These are phyloP conservation scores for Sturnira hondurensis DNA, from an alignment of 2,113 vertebrate genomes.

Conservation along the genomic window DNA sequence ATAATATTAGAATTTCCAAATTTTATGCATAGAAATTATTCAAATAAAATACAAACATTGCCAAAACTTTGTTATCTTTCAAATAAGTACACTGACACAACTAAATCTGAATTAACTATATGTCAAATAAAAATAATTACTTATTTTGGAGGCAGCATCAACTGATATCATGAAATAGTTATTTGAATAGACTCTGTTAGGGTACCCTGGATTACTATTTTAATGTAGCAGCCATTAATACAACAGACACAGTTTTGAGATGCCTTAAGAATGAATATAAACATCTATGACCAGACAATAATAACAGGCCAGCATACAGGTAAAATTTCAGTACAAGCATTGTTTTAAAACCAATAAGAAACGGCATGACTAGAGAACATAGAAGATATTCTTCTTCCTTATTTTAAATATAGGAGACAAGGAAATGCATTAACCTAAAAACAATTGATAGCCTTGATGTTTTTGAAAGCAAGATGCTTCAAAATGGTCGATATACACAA, in stretches of 20 bases:
- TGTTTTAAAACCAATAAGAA: neutral
- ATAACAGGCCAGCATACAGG: neutral
- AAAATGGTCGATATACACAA: neutral
- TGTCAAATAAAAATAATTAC: neutral
- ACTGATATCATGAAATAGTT: neutral
- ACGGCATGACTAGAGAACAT: neutral
- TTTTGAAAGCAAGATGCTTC: neutral
- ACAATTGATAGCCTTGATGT: neutral
- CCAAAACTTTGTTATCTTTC: neutral
- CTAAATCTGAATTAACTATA: neutral
- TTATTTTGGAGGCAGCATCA: neutral
- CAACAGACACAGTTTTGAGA: neutral
- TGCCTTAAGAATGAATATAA: neutral
- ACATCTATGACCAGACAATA: neutral
- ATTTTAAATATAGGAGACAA: neutral
- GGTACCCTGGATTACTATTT: neutral
- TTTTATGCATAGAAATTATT: neutral
- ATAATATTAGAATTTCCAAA: neutral
- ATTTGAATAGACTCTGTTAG: neutral
- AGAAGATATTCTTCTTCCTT: neutral
- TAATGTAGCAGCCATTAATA: neutral
- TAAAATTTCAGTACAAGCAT: neutral
- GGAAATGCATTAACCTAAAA: neutral
- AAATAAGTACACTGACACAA: neutral
- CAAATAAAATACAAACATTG: neutral